Conservation (phyloP, 2,113 vertebrate genomes). For the Isurus oxyrinchus region DNA sequence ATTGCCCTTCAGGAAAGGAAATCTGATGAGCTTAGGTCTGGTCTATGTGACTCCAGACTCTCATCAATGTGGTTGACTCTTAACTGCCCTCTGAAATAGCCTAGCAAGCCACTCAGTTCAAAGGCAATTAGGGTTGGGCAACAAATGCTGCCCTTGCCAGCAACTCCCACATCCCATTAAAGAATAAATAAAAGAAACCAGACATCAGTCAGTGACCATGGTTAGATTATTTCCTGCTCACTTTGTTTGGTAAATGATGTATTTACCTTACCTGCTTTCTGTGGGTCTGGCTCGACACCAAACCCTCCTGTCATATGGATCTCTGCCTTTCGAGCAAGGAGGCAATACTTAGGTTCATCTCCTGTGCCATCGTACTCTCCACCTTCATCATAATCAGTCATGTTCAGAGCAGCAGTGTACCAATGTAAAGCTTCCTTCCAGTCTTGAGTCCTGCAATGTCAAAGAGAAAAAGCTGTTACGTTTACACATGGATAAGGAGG, state of each 20-base stretch:
- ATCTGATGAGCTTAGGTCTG: no score
- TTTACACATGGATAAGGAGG: background rate
- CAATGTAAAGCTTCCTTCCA: slow-evolving; percentile 79
- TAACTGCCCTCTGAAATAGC: no score
- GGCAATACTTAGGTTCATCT: slow-evolving; percentile 76
- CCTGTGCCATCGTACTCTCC: slow-evolving; percentile 88
- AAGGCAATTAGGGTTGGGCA: no score
- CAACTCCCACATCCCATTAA: no score
- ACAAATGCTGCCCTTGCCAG: no score
- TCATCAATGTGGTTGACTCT: no score
- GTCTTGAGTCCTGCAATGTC: slow-evolving; percentile 60
- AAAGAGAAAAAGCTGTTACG: background rate
- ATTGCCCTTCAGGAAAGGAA: no score
- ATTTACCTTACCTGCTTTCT: slow-evolving; percentile 69
- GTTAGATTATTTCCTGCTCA: background rate
- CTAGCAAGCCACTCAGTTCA: no score
- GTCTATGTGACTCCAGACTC: no score
- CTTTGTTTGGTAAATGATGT: background rate
- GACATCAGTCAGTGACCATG: background rate
- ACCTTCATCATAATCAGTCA: slow-evolving; percentile 81
- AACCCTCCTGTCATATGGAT: slow-evolving; percentile 74
- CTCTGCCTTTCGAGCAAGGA: slow-evolving; percentile 82
- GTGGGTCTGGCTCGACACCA: slow-evolving; percentile 64
- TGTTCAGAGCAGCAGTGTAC: slow-evolving; percentile 76
- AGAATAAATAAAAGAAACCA: background rate